A percentile compares a stretch with the other conserved stretches of the same genome.
These are phyloP conservation scores for Alouatta palliata DNA, from an alignment of 2,113 vertebrate genomes.

Conservation along the genomic window DNA sequence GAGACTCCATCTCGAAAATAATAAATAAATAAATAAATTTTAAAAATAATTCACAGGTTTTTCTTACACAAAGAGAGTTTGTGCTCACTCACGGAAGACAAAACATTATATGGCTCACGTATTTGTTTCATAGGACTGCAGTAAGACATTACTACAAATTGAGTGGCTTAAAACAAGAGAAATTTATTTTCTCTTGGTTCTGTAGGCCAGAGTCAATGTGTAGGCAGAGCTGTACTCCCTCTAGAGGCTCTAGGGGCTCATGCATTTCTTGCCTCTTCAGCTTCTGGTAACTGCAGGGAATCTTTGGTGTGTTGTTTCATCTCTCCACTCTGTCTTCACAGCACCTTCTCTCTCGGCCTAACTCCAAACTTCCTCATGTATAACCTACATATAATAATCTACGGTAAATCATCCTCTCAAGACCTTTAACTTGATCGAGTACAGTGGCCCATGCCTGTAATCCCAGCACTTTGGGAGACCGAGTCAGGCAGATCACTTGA, in stretches of 20 bases:
- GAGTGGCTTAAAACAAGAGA: not conserved
- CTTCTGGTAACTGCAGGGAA: not conserved
- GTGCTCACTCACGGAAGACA: not conserved
- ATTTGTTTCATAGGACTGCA: not conserved
- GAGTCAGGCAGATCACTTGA: too few species aligned
- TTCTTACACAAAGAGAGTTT: not conserved
- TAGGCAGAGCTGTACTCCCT: too few species aligned
- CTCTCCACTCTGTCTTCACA: not conserved
- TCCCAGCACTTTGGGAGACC: too few species aligned
- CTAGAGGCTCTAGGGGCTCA: too few species aligned
- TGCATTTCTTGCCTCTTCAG: not conserved
- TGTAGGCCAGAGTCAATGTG: not conserved
- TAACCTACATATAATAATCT: not conserved
- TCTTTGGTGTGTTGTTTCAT: not conserved
- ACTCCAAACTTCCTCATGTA: not conserved
- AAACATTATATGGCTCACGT: rapidly evolving
- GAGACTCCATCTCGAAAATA: too few species aligned
- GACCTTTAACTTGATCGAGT: not conserved
- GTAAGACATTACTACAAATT: not conserved
- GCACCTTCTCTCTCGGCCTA: not conserved
- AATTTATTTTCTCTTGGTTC: not conserved
- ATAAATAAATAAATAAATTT: too few species aligned
- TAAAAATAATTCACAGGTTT: not conserved
- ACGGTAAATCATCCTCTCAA: not conserved
- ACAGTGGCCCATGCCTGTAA: too few species aligned